These are phyloP conservation scores for Macrotus californicus DNA, from an alignment of 2,113 vertebrate genomes.

Conservation along the genomic window DNA sequence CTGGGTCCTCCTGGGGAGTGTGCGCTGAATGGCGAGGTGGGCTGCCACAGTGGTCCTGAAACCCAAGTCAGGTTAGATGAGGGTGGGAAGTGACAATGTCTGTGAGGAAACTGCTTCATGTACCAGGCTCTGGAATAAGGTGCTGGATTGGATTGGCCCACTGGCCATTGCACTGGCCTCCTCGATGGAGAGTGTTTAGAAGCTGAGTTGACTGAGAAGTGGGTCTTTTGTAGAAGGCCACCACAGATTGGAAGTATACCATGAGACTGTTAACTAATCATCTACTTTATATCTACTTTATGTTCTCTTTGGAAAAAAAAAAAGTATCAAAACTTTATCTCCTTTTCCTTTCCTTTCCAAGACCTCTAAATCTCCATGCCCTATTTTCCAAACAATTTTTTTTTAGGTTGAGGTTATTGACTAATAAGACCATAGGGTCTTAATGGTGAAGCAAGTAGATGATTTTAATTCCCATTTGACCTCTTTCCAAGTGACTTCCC, in stretches of 20 bases:
- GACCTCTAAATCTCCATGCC: not conserved
- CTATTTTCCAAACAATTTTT: not conserved
- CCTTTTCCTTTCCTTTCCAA: not conserved
- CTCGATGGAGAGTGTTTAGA: not conserved
- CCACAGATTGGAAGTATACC: not conserved
- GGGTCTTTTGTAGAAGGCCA: not conserved
- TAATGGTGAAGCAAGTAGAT: not conserved
- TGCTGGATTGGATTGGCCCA: not conserved
- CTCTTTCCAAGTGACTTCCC: constrained; percentile 21
- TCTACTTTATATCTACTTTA: not conserved
- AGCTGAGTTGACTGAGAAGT: not conserved
- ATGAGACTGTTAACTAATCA: not conserved
- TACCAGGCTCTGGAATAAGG: not conserved
- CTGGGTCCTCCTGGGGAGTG: not conserved
- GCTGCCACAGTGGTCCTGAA: not conserved
- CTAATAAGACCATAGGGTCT: not conserved
- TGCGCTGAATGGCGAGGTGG: not conserved
- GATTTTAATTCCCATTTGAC: constrained; percentile 2
- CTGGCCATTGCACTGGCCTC: not conserved
- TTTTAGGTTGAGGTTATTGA: not conserved
- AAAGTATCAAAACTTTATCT: not conserved
- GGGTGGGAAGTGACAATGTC: not conserved
- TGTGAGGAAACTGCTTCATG: not conserved
- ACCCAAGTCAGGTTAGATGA: not conserved
- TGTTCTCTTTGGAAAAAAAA: not conserved